These are phyloP conservation scores for Oikopleura dioica DNA, from an alignment of 23 tunicate genomes.

Conservation along the genomic window DNA sequence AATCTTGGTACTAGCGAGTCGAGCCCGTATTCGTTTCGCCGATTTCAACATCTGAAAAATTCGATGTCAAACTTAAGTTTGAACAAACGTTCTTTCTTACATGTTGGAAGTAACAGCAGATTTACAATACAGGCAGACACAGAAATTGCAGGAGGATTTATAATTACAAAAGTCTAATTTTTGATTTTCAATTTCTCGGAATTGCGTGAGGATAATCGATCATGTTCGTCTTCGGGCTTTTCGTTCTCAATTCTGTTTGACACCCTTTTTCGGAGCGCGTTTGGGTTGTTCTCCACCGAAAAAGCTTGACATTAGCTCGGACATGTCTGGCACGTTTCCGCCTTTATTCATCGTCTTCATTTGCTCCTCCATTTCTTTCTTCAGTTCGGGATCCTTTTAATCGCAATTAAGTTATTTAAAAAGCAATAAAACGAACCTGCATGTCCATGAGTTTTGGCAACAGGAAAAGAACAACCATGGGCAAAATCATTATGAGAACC, in stretches of 20 bases:
- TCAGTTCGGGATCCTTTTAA: background rate
- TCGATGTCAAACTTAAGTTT: no score
- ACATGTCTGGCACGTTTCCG: background rate
- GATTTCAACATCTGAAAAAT: no score
- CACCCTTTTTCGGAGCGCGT: background rate
- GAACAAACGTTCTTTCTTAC: no score
- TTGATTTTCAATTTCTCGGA: no score
- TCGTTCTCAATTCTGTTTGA: no score
- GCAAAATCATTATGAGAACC: background rate
- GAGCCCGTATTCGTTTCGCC: no score
- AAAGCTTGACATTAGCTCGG: slow-evolving; percentile 2
- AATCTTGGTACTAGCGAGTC: no score
- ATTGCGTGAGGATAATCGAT: no score
- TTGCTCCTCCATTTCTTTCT: background rate
- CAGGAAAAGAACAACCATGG: background rate
- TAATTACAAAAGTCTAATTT: no score
- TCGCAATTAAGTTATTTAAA: background rate
- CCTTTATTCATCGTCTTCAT: background rate
- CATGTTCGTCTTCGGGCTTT: background rate
- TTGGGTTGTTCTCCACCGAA: slow-evolving; percentile 1
- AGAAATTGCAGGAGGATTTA: no score
- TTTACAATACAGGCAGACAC: no score
- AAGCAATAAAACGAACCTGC: background rate
- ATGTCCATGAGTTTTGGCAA: background rate
- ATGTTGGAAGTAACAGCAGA: no score